Percentiles rank a stretch among this genome's conserved stretches.
Evolutionary conservation across 2,888 invertebrate species (phyloP).

Genomic region (Galerucella nymphaeae): DNA sequence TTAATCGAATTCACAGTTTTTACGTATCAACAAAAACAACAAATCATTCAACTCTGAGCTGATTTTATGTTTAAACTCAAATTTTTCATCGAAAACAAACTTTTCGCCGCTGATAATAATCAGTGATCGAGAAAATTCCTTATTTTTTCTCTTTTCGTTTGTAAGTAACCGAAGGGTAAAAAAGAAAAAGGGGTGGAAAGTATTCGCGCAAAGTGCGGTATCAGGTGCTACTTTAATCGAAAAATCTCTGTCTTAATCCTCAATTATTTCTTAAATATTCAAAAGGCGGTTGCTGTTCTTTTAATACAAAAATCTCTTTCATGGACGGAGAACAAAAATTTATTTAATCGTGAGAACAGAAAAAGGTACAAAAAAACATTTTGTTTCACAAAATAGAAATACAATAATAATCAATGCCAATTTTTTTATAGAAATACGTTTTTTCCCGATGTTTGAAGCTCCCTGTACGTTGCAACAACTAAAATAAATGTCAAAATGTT

Average conservation of each 20-base stretch:
- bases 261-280: constrained; percentile 59
- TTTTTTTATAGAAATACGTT: no score
- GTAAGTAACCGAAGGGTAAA: constrained; percentile 34
- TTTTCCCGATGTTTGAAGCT: no score
- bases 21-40: no score
- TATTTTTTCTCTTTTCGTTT: constrained; percentile 27
- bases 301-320: constrained; percentile 42
- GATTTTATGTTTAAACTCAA: neutral
- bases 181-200: constrained; percentile 47
- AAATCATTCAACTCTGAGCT: no score
- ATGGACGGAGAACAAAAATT: constrained; percentile 20
- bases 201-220: constrained; percentile 50
- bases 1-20: constrained; percentile 3
- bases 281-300: constrained; percentile 49
- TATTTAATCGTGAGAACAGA: no score
- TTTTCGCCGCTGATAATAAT: constrained; percentile 32
- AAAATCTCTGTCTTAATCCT: constrained; percentile 59
- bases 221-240: constrained; percentile 60
- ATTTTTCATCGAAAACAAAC: constrained; percentile 22
- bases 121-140: constrained; percentile 30
- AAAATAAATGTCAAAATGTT: no score
- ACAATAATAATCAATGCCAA: no score
- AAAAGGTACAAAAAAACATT: no score
- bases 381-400: no score
- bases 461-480: no score